Evolutionary conservation across 2,113 vertebrate genomes (phyloP).

Genomic region (Fulica atra): DNA sequence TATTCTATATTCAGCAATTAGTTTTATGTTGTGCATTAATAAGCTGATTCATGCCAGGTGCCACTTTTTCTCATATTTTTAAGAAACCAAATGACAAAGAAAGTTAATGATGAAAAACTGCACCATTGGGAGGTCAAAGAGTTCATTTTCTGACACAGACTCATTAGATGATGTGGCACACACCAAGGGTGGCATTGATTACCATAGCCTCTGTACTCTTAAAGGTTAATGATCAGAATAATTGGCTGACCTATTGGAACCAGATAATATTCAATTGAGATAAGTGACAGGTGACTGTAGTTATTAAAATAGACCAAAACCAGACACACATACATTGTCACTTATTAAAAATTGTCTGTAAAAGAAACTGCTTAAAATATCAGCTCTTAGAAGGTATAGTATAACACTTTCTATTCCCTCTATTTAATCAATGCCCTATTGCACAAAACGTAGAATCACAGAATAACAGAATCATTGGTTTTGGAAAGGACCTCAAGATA

Average conservation of each 20-base stretch:
- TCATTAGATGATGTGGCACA: conserved; percentile 32
- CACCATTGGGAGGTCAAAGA: not conserved
- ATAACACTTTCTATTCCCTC: not conserved
- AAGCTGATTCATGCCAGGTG: conserved; percentile 16
- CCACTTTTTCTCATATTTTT: not conserved
- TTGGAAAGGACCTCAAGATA: no score
- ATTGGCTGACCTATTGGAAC: conserved; percentile 58
- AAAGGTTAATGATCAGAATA: conserved; percentile 69
- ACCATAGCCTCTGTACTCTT: conserved; percentile 31
- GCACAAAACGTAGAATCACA: no score
- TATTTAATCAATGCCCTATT: not conserved
- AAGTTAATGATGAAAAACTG: conserved; percentile 6
- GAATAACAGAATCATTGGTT: no score
- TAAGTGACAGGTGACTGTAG: conserved; percentile 34
- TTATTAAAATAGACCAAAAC: conserved; percentile 39
- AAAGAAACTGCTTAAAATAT: not conserved
- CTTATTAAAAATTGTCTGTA: not conserved
- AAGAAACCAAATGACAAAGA: conserved; percentile 13
- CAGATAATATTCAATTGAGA: conserved; percentile 48
- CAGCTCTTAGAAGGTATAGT: not conserved
- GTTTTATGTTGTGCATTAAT: not conserved
- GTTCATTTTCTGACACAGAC: conserved; percentile 12
- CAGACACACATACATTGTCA: not conserved
- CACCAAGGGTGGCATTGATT: conserved; percentile 30
- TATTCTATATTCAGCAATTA: not conserved